Evolutionary conservation across 2,113 vertebrate genomes (phyloP).

Genomic region (Arizona elegans): DNA sequence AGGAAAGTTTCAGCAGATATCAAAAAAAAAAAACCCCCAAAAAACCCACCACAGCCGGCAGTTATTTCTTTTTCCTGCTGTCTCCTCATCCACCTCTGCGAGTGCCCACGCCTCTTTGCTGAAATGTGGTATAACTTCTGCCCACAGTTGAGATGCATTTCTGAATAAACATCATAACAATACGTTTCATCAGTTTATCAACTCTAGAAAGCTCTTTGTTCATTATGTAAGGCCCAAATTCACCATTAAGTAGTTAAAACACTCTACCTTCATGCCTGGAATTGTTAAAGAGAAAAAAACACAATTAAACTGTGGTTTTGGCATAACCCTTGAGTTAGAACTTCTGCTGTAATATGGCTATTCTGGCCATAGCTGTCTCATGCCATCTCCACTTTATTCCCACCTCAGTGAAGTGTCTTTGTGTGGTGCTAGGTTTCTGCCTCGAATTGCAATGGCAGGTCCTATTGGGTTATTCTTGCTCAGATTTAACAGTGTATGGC

Average conservation of each 20-base stretch:
- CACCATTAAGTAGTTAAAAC: background rate
- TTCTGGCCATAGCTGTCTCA: slow-evolving; percentile 23
- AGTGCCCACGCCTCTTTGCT: background rate
- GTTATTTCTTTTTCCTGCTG: background rate
- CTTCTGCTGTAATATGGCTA: slow-evolving; percentile 6
- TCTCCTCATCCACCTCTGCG: background rate
- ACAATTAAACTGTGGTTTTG: slow-evolving; percentile 2
- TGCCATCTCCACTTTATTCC: slow-evolving; percentile 48
- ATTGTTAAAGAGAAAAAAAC: background rate
- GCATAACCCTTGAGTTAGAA: slow-evolving; percentile 11
- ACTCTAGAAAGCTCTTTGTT: background rate
- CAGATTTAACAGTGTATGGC: slow-evolving; percentile 38
- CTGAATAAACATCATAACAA: background rate
- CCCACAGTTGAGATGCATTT: background rate
- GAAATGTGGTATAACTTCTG: background rate
- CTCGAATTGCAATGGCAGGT: slow-evolving; percentile 40
- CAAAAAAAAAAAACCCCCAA: background rate
- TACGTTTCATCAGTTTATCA: background rate
- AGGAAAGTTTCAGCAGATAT: background rate
- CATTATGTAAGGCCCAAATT: slow-evolving; percentile 21
- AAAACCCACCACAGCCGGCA: background rate
- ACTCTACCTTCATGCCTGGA: background rate
- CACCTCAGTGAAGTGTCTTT: slow-evolving; percentile 48
- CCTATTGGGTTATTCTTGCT: slow-evolving; percentile 59
- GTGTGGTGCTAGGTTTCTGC: slow-evolving; percentile 54